Base-by-base conservation (phyloP, 1,140 invertebrate species). In the Atopsyche davidsoni region DNA sequence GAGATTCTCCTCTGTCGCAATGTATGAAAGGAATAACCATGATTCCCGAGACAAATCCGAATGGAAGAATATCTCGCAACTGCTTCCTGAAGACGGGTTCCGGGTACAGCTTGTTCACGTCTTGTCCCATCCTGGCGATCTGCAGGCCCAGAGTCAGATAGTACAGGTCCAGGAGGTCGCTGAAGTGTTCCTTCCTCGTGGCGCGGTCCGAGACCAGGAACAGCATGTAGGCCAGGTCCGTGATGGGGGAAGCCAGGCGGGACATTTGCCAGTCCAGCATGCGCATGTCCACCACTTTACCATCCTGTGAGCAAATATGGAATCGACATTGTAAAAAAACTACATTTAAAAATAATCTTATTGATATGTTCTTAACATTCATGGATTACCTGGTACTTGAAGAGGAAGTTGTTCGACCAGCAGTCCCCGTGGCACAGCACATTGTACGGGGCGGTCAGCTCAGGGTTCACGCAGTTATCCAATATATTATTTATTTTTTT, bases 391-490 rank as follows among this genome's bases (percentile, higher is more conserved):
- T 64, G 54, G 34, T 72, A 72, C 48, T 64, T 62, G 49, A 66
- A 74, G 23, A 73, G 35, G 42, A 74, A 59, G 45, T 74, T 74
- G 47, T 72, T 73, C 11, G 60, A 60, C 61, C 66, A 69, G 46
- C 64, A 70, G 55, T 74, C 72, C 4, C 70, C 70, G 51, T 74
- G 72, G 11, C 39, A 42, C 21, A 51, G 22, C 7, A 34, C 39
- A 16, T 51, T 25, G 59, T 42, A 51, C 18, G 41, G 48, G 4
- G 11, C 19, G 1, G 18, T 25, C 2, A 3, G 14, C 36, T 35
- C 31, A 13, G 22, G 14, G 7, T 4, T n/a, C 40, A 42, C 16
- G 6, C 9, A 16, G 10, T 6, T 16, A 7, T 17, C 10, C 16
- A 38, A n/a, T 16, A 10, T 38, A 6, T 38, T 14, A 6, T 7